phyloP scores from a whole-genome alignment of 2,888 invertebrate species.

The Notodonta ziczac region DNA sequence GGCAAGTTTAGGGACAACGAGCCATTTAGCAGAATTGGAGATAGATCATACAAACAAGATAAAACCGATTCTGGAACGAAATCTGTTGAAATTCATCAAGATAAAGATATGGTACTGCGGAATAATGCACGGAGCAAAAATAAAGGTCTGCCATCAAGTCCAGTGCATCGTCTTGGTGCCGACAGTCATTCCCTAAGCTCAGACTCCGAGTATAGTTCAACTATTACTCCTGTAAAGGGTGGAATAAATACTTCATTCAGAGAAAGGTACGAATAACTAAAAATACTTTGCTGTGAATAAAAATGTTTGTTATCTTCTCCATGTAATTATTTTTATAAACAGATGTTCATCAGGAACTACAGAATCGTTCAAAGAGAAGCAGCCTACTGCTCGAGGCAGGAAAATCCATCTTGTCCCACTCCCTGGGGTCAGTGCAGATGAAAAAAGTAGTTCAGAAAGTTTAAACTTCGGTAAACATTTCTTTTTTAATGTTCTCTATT shows the following conservation, averaged over 20 bases:
- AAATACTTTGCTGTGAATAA: neutral
- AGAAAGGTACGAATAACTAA: conserved; percentile 81
- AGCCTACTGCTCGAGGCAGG: conserved; percentile 56
- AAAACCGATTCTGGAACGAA: conserved; percentile 52
- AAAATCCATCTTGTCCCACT: conserved; percentile 76
- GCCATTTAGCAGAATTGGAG: conserved; percentile 50
- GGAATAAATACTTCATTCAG: conserved; percentile 72
- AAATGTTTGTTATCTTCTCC: conserved; percentile 9
- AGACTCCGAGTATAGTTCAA: conserved; percentile 88
- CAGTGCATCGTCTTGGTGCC: conserved; percentile 55
- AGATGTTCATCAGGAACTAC: conserved; percentile 73
- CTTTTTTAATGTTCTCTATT: neutral
- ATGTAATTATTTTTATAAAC: conserved; percentile 9
- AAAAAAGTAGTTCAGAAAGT: conserved; percentile 93
- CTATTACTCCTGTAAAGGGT: conserved; percentile 87
- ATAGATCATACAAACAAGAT: conserved; percentile 56
- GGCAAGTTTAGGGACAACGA: conserved; percentile 92
- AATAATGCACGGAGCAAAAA: conserved; percentile 64
- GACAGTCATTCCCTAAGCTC: conserved; percentile 88
- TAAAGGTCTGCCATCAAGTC: conserved; percentile 67
- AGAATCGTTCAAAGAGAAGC: conserved; percentile 72
- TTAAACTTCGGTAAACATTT: conserved; percentile 84
- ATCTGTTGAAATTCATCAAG: conserved; percentile 51
- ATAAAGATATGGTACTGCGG: conserved; percentile 49
- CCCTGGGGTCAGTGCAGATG: conserved; percentile 85